These are phyloP conservation scores for Anastrepha ludens DNA, from an alignment of 1,140 invertebrate genomes.

Conservation along the genomic window DNA sequence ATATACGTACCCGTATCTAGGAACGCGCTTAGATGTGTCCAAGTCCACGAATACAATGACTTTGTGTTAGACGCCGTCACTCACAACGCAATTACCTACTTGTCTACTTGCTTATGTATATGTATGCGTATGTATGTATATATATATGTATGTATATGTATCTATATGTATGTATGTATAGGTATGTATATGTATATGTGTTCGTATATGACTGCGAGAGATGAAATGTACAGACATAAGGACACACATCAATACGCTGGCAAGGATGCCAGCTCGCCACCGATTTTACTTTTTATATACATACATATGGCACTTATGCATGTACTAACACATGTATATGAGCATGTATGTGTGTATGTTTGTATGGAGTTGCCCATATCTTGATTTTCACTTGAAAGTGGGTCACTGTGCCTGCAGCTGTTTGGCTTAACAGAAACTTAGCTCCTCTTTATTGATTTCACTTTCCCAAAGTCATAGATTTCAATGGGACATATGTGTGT, in stretches of 20 bases:
- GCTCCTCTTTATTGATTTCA: conserved; percentile 37
- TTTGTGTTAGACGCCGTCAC: not conserved
- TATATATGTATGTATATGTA: not conserved
- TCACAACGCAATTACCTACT: not conserved
- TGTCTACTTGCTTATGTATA: too few relatives aligned
- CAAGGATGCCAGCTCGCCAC: too few relatives aligned
- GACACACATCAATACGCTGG: too few relatives aligned
- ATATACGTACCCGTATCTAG: too few relatives aligned
- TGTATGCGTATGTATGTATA: not conserved
- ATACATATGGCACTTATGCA: too few relatives aligned
- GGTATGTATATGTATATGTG: too few relatives aligned
- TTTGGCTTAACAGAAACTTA: conserved; percentile 8
- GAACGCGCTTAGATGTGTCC: not conserved
- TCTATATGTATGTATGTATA: not conserved
- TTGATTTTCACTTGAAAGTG: not conserved
- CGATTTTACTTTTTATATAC: too few relatives aligned
- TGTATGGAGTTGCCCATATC: not conserved
- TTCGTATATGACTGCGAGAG: too few relatives aligned
- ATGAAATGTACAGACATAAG: too few relatives aligned
- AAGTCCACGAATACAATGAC: not conserved
- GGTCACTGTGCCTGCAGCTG: conserved; percentile 29
- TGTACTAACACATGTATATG: too few relatives aligned
- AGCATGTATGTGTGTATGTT: too few relatives aligned
- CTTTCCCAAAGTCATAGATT: conserved; percentile 40
- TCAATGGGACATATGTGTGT: not conserved